Base-by-base conservation (phyloP, 2,797 vertebrate species). In the Tragelaphus eurycerus region DNA sequence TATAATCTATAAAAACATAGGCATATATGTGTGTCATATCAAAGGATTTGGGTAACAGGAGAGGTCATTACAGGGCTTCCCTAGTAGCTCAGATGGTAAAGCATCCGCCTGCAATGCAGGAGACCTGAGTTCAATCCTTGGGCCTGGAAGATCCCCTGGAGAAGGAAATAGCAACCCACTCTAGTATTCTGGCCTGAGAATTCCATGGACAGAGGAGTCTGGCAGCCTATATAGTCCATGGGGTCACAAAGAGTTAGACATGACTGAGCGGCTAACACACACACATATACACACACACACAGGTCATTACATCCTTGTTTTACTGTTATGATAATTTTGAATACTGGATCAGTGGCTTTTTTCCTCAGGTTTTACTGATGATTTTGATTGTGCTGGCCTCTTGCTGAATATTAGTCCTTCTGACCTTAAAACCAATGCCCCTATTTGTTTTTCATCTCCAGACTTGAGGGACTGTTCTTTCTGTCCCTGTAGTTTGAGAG, bases 381-480 rank as follows among this genome's bases (percentile, higher is more conserved):
- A 54, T 86, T 91, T 89, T 23, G 25, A 25, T 78, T 71, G 15
- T 48, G 60, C 17, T 86, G 67, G 15, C 54, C 21, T 92, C 11
- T 10, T 43, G 60, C 38, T 64, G 13, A 93, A 79, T 95, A 55
- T 12, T 74, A 54, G 17, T 92, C 25, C 27, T 95, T 38, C 25
- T 93, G 81, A 93, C 90, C 93, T 96, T 93, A 94, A 43, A 92
- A 83, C 55, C 60, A 90, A 57, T 7, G 48, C 38, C 25, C 12
- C 59, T n/a, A 67, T 94, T 96, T 84, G 59, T 76, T 43, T 85
- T n/a, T 59, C n/a, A 89, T 95, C 54, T 92, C 79, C 71, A 52
- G 59, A 48, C 81, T 85, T 7, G 0, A 88, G 48, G n/a, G 50
- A 11, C 6, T 97, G 15, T 96, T 96, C 79, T 85, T 94, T 94